Percentiles rank a stretch among this genome's conserved stretches.
Conservation (phyloP, 2,888 invertebrate genomes). For the Hirtodrosophila alboralis region DNA sequence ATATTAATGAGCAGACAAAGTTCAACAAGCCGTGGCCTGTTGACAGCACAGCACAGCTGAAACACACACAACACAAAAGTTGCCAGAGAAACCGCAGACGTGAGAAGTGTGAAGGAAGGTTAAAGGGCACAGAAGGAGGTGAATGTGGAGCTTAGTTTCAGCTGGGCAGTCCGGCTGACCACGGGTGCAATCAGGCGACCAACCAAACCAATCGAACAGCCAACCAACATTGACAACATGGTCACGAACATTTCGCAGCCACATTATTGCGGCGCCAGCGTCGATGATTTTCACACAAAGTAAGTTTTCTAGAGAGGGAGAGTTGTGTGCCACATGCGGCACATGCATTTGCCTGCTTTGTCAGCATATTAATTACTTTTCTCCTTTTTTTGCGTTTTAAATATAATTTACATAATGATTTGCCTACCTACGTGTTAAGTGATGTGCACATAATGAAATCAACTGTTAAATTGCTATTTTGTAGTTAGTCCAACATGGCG, state of each 20-base stretch:
- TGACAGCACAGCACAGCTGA: slow-evolving; percentile 53
- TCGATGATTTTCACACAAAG: slow-evolving; percentile 84
- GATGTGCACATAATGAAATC: slow-evolving; percentile 57
- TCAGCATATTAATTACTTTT: slow-evolving; percentile 68
- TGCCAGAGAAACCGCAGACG: slow-evolving; percentile 13
- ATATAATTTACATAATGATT: slow-evolving; percentile 72
- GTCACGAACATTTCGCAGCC: slow-evolving; percentile 82
- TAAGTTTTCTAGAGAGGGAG: slow-evolving; percentile 60
- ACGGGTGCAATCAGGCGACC: slow-evolving; percentile 27
- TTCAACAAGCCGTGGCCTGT: slow-evolving; percentile 31
- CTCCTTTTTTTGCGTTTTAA: slow-evolving; percentile 21
- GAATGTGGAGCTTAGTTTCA: slow-evolving; percentile 1
- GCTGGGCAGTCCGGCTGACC: background rate
- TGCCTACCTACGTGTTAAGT: slow-evolving; percentile 38
- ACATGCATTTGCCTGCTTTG: slow-evolving; percentile 3
- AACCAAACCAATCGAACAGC: slow-evolving; percentile 13
- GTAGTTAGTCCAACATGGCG: slow-evolving; percentile 11
- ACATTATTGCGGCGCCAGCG: slow-evolving; percentile 82
- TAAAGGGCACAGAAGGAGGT: background rate
- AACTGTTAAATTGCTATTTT: slow-evolving; percentile 56
- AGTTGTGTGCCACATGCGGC: background rate
- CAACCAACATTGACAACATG: slow-evolving; percentile 67
- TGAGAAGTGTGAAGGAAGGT: background rate
- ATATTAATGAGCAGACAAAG: slow-evolving; percentile 66
- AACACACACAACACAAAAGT: slow-evolving; percentile 26